These are phyloP conservation scores for Nannospalax galili DNA, from an alignment of 2,113 vertebrate genomes.

Conservation along the genomic window DNA sequence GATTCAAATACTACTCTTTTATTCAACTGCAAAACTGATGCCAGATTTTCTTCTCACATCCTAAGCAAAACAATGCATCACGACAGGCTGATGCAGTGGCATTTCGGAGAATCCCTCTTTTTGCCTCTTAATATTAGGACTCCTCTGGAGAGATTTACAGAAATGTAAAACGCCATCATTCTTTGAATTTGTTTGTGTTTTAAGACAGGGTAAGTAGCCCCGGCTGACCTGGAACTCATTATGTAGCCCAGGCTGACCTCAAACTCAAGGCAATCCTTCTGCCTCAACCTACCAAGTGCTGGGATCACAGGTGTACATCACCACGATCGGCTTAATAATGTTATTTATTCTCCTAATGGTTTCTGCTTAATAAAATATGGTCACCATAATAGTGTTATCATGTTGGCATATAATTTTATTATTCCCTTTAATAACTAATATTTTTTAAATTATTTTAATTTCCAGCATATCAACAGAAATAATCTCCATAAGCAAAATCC, in stretches of 20 bases:
- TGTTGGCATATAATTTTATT: constrained; percentile 9
- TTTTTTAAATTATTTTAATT: constrained; percentile 31
- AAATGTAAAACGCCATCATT: constrained; percentile 24
- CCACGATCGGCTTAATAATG: background rate
- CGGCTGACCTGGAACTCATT: background rate
- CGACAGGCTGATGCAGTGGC: background rate
- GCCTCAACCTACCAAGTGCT: background rate
- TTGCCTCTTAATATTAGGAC: background rate
- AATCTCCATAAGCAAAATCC: background rate
- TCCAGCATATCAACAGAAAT: background rate
- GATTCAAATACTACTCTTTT: constrained; percentile 18
- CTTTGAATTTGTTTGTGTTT: background rate
- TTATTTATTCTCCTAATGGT: background rate
- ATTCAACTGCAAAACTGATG: background rate
- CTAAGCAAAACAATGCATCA: constrained; percentile 19
- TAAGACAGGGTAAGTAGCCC: background rate
- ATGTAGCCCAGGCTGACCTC: background rate
- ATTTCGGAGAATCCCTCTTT: background rate
- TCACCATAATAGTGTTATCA: constrained; percentile 22
- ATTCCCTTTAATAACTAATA: background rate
- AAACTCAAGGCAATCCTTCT: background rate
- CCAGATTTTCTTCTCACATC: constrained; percentile 19
- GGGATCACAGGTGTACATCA: background rate
- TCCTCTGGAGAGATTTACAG: constrained; percentile 7
- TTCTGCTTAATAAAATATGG: background rate